Evolutionary conservation across 2,113 vertebrate genomes (phyloP), one percentile per base, ranked within the genome.

Genomic region (Felis chaus): DNA sequence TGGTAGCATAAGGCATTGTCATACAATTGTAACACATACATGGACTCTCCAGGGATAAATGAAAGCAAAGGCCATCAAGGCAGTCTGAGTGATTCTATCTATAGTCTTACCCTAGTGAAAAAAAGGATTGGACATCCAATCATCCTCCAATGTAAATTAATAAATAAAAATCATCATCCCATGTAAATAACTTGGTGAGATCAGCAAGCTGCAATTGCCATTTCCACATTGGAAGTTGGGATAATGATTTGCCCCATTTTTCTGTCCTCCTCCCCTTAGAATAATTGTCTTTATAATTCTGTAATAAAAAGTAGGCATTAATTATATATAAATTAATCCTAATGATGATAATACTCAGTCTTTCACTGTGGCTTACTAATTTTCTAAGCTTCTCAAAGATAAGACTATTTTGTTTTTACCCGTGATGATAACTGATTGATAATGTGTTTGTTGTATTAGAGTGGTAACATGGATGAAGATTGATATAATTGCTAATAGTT

Each of bases 311-410:
- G 3, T 78, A 1, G 55, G 7, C 45, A 11, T 23, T 92, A 36
- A 45, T 57, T 93, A 68, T 73, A 45, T 68, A 57, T 9, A 89
- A 14, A 61, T 39, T 80, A 87, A 69, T 96, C 29, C 41, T 83
- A 76, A 68, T 50, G 29, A 63, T 68, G 2, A 57, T 78, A 63
- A 66, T 68, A 76, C 45, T 66, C 83, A 83, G 61, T 11, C 33
- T 81, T 88, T 41, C 18, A 33, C 9, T 76, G 29, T 76, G 83
- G 57, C 55, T 78, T 69, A 66, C 39, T 66, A 81, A 55, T 82
- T 89, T 93, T 93, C 4, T 7, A 18, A 93, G 5, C n/a, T 93
- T 93, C 66, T 92, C 69, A 45, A 82, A 88, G 61, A 81, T 73
- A 39, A 57, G n/a, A 33, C 23, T 39, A 79, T n/a, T 82, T 82